Percentiles rank a stretch among this genome's conserved stretches.
These are phyloP conservation scores for Tetanocera ferruginea DNA, from an alignment of 2,888 invertebrate species.

Conservation along the genomic window DNA sequence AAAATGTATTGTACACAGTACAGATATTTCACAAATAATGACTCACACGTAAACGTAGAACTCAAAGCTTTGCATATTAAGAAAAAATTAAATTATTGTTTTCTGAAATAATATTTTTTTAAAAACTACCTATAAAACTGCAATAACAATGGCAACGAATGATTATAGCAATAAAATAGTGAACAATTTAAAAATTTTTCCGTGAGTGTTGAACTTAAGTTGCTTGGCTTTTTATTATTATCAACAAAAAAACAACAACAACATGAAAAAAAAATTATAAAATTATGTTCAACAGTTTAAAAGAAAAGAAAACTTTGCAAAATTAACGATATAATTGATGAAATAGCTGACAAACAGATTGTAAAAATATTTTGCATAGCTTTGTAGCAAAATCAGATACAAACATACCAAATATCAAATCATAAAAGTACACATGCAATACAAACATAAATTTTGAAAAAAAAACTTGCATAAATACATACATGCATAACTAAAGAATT, in stretches of 20 bases:
- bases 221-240: constrained; percentile 22
- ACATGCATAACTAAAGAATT: not conserved
- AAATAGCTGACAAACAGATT: constrained; percentile 24
- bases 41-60: not conserved
- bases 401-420: not conserved
- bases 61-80: not conserved
- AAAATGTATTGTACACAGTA: too few relatives aligned
- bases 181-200: not conserved
- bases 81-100: not conserved
- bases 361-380: constrained; percentile 12
- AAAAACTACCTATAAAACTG: constrained; percentile 14
- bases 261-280: not conserved
- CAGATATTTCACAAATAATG: too few relatives aligned
- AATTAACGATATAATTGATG: not conserved
- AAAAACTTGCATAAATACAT: too few relatives aligned
- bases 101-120: not conserved
- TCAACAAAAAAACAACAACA: not conserved
- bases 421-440: constrained; percentile 6
- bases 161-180: constrained; percentile 29
- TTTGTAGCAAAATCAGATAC: constrained; percentile 14
- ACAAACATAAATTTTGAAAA: not conserved
- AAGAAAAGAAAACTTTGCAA: not conserved
- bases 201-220: not conserved
- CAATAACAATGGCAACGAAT: constrained; percentile 37
- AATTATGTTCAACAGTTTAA: not conserved